These are phyloP conservation scores for Microchirus variegatus DNA, from an alignment of 2,797 vertebrate genomes.

Conservation along the genomic window DNA sequence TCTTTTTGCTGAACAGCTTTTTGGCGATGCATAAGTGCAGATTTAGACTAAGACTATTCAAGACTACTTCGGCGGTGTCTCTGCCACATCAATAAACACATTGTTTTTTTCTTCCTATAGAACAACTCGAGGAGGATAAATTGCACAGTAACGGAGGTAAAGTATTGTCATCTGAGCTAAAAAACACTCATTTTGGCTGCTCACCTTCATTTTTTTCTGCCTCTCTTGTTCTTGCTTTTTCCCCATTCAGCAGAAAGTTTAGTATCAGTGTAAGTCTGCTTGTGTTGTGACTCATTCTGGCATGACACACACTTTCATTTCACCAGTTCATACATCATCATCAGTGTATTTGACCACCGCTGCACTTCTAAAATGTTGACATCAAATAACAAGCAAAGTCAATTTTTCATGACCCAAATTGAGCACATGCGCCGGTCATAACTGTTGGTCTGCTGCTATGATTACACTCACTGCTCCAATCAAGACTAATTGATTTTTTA, in stretches of 20 bases:
- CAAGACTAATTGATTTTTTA: constrained; percentile 36
- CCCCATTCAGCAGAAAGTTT: constrained; percentile 43
- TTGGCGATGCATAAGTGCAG: constrained; percentile 46
- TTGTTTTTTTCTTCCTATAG: constrained; percentile 66
- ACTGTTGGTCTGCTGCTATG: constrained; percentile 31
- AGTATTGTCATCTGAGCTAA: constrained; percentile 60
- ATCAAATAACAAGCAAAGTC: constrained; percentile 31
- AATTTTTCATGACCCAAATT: constrained; percentile 43
- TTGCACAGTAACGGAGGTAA: constrained; percentile 86
- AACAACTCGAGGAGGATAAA: constrained; percentile 87
- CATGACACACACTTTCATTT: constrained; percentile 32
- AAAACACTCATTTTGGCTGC: constrained; percentile 55
- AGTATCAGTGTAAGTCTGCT: constrained; percentile 32
- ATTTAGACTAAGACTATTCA: constrained; percentile 32
- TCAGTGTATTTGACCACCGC: constrained; percentile 39
- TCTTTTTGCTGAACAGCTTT: constrained; percentile 38
- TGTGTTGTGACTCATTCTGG: constrained; percentile 57
- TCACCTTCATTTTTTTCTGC: constrained; percentile 36
- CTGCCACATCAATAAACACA: constrained; percentile 69
- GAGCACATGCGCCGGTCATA: constrained; percentile 28
- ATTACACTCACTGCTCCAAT: constrained; percentile 30
- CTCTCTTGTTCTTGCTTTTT: constrained; percentile 19
- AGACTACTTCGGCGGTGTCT: constrained; percentile 43
- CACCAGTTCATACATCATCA: constrained; percentile 46
- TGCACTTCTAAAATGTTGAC: constrained; percentile 24